Evolutionary conservation across 2,888 invertebrate species (phyloP), one percentile per base, ranked within the genome.

Genomic region (Thereva unica): DNA sequence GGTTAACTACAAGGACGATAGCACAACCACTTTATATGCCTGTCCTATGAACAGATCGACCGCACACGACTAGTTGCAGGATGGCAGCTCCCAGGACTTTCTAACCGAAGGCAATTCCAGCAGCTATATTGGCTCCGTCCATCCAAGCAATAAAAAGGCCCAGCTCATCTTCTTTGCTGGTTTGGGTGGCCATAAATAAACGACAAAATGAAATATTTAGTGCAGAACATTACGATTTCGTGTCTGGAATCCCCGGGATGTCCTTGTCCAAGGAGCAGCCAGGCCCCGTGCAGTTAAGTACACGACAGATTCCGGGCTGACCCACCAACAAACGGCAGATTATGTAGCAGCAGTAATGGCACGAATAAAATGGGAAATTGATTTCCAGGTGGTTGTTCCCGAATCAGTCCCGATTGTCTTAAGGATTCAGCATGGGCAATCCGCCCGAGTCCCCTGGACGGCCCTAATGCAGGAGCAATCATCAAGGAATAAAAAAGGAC

Each of bases 301-400:
- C 35, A 41, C 23, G 23, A 23, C 23, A 23, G 23, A 23, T 23
- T 44, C 38, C 23, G 12, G 47, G 47, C 34, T 35, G 5, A 35
- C 12, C 6, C 47, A 10, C 57, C 12, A 38, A 45, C 57, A 45
- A n/a, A 47, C 47, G 57, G 37, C 45, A 47, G 57, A 59, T 59
- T 47, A 59, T 59, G 57, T 59, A 59, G 38, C 57, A 59, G 57
- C 57, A 59, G 47, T 59, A 59, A 59, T 59, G 57, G 38, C 57
- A 35, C 47, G 47, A 59, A 59, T 59, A 59, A 59, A 59, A 59
- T 59, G 42, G 57, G 57, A 59, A 59, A 59, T 59, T 59, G 57
- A 59, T 59, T 59, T 59, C 57, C 57, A 59, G 57, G 57, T 59
- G 57, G 47, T 59, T 47, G 47, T 23, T 1, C 23, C 23, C 23